phyloP scores from a whole-genome alignment of 2,113 vertebrate species.

The Dromiciops gliroides region DNA sequence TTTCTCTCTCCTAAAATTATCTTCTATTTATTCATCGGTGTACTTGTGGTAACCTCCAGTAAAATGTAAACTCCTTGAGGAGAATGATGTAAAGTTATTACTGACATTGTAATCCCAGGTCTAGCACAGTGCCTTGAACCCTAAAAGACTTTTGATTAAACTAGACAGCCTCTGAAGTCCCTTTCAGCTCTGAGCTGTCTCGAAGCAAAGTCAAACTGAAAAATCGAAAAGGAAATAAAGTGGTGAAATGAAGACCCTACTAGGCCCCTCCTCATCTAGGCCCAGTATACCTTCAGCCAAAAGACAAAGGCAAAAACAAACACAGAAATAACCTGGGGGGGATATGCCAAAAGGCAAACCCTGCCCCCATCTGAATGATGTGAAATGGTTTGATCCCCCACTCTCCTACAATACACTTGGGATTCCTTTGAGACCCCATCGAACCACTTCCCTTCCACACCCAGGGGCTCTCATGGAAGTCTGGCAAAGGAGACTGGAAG shows the following conservation, averaged over 20 bases:
- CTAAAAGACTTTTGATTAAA: neutral
- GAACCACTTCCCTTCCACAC: neutral
- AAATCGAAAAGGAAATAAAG: neutral
- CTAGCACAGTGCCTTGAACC: neutral
- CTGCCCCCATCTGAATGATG: neutral
- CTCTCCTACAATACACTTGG: neutral
- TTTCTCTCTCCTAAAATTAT: neutral
- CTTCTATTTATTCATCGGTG: neutral
- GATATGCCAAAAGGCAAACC: neutral
- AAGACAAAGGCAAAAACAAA: neutral
- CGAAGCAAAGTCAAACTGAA: neutral
- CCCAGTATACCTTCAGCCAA: neutral
- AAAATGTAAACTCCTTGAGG: neutral
- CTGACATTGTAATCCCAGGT: neutral
- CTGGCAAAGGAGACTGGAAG: neutral
- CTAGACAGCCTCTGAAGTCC: neutral
- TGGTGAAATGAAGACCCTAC: neutral
- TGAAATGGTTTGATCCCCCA: fast-evolving
- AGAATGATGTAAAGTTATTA: neutral
- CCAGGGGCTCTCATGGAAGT: neutral
- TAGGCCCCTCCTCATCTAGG: neutral
- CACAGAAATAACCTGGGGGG: neutral
- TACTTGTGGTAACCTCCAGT: neutral
- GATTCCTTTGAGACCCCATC: no score
- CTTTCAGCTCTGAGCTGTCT: neutral